phyloP scores from a whole-genome alignment of 2,888 invertebrate species.

The Erebia aethiops region DNA sequence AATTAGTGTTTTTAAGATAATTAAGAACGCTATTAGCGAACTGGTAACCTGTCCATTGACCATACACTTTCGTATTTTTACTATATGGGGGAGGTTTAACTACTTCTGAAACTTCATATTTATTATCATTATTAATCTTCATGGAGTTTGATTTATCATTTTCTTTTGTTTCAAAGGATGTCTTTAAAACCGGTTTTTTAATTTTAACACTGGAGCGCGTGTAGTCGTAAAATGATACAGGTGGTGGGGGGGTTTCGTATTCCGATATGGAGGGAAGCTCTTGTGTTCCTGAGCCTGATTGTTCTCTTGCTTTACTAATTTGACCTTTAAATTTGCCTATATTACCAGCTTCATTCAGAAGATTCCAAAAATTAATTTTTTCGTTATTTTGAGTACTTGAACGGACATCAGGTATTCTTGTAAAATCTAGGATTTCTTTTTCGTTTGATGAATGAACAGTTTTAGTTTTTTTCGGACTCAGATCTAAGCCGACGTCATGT shows the following conservation, averaged over 20 bases:
- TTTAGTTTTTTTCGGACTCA: constrained; percentile 39
- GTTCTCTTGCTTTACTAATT: constrained; percentile 38
- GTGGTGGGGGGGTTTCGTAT: constrained; percentile 66
- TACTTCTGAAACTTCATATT: constrained; percentile 51
- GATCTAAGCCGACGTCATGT: constrained; percentile 51
- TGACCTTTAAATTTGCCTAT: constrained; percentile 48
- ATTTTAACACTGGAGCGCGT: constrained; percentile 43
- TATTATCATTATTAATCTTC: constrained; percentile 35
- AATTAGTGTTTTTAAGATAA: constrained; percentile 67
- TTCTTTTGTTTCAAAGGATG: constrained; percentile 38
- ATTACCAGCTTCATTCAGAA: constrained; percentile 48
- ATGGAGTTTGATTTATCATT: constrained; percentile 32
- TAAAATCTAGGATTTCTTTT: constrained; percentile 52
- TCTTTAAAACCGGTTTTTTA: constrained; percentile 42
- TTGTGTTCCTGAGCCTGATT: constrained; percentile 43
- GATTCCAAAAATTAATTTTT: constrained; percentile 55
- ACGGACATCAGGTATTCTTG: constrained; percentile 37
- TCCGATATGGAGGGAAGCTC: constrained; percentile 53
- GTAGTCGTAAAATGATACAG: constrained; percentile 41
- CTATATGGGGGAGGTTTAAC: constrained; percentile 61
- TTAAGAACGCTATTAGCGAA: constrained; percentile 69
- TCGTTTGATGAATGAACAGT: constrained; percentile 43
- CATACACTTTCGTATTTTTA: constrained; percentile 59
- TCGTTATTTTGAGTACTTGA: constrained; percentile 40
- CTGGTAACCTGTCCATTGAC: constrained; percentile 70